Conservation (phyloP, 2,888 invertebrate genomes). For the Mesoligia furuncula region DNA sequence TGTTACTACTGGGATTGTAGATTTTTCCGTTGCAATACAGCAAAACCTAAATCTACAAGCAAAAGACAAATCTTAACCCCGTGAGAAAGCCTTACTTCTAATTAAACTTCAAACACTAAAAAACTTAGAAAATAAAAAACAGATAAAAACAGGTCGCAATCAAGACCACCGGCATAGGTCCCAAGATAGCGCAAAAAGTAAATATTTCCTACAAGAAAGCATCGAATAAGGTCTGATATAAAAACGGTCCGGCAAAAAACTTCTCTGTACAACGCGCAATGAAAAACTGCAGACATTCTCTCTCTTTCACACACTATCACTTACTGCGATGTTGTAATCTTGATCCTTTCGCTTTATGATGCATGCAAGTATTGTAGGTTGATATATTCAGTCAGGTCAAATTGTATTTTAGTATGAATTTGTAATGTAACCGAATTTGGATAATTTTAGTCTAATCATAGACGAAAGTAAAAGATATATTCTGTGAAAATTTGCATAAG, state of each 20-base stretch:
- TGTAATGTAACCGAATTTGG: background rate
- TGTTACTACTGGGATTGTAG: background rate
- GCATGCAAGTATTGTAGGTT: background rate
- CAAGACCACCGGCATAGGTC: constrained; percentile 79
- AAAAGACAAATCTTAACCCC: background rate
- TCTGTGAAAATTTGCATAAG: background rate
- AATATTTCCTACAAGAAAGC: constrained; percentile 78
- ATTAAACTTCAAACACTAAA: constrained; percentile 26
- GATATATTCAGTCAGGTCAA: background rate
- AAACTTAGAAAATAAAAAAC: constrained; percentile 31
- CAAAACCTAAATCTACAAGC: background rate
- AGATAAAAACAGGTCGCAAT: constrained; percentile 44
- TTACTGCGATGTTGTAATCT: constrained; percentile 65
- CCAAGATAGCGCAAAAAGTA: constrained; percentile 70
- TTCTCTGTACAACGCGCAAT: constrained; percentile 70
- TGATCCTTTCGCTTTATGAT: constrained; percentile 76
- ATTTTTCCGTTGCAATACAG: background rate
- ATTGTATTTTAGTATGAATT: background rate
- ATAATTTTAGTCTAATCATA: background rate
- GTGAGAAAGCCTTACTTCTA: background rate
- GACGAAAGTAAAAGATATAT: background rate
- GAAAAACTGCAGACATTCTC: constrained; percentile 81
- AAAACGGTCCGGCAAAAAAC: constrained; percentile 83
- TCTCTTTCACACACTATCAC: constrained; percentile 81
- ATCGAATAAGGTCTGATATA: constrained; percentile 77